A percentile compares a stretch with the other conserved stretches of the same genome.
Conservation (phyloP, 2,888 invertebrate genomes). For the Lithophane semibrunnea region DNA sequence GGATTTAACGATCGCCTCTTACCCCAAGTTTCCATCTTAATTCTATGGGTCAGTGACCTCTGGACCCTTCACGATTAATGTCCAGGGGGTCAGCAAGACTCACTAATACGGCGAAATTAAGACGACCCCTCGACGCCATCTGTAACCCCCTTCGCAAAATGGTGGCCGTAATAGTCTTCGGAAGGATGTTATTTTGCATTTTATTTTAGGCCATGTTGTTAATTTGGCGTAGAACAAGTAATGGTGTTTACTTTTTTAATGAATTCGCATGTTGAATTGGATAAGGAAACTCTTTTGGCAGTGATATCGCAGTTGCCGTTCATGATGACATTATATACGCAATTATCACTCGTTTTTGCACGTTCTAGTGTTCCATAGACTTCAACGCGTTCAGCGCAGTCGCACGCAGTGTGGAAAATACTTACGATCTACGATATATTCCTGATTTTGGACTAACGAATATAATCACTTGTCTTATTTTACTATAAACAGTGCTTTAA, state of each 20-base stretch:
- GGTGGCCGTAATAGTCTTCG: constrained; percentile 72
- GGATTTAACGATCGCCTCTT: constrained; percentile 75
- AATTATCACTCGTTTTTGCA: not conserved
- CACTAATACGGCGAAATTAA: constrained; percentile 88
- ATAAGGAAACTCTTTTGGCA: not conserved
- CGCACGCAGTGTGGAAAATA: not conserved
- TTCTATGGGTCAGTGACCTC: constrained; percentile 84
- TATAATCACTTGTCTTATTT: not conserved
- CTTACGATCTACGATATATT: not conserved
- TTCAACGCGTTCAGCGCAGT: constrained; percentile 30
- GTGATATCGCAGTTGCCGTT: not conserved
- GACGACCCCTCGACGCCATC: constrained; percentile 85
- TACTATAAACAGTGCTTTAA: not conserved
- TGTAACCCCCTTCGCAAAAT: constrained; percentile 80
- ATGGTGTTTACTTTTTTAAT: constrained; percentile 48
- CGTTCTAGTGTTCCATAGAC: constrained; percentile 18
- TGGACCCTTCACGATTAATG: constrained; percentile 88
- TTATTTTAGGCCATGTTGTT: constrained; percentile 60
- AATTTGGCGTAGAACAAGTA: constrained; percentile 58
- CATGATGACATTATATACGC: not conserved
- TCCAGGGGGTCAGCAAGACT: constrained; percentile 87
- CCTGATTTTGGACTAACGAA: not conserved
- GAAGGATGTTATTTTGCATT: constrained; percentile 69
- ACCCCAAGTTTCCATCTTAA: constrained; percentile 85
- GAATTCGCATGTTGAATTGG: constrained; percentile 19